Base-by-base conservation (phyloP, 1,140 invertebrate species). In the Lethocerus indicus region DNA sequence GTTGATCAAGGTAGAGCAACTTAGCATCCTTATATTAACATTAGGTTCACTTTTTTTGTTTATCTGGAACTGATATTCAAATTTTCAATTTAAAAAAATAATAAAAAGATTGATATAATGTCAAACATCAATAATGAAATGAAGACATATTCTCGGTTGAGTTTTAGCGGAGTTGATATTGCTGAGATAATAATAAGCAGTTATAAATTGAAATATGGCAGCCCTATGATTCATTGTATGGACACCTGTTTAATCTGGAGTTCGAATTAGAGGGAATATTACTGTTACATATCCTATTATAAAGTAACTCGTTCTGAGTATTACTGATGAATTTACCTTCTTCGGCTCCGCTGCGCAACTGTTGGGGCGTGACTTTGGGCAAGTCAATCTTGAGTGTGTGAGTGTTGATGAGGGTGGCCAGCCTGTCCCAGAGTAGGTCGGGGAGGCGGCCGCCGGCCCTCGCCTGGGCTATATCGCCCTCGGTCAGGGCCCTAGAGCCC, bases 361-460 rank as follows among this genome's bases (percentile, higher is more conserved):
- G 78, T n/a, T 72, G 65, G 1, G 76, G 70, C 1, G 71, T 68
- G 5, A 83, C 67, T 60, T 81, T 80, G 0, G 83, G 83, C 47
- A 86, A 66, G 20, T 75, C 74, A 35, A 87, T 67, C 58, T 82
- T 78, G n/a, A 87, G 60, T 24, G 76, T 78, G 57, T 83, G 80
- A 0, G 76, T 75, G 53, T 78, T 81, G 57, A 85, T 72, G 54
- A 86, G 74, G 44, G 73, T 66, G 3, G 78, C 72, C 2, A 85
- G 61, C 36, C 76, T 71, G 36, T 86, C 79, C 59, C 80, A 71
- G 1, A 87, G 64, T 62, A 85, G 73, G 14, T 71, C 68, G 25
- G 77, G 76, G 9, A 87, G 63, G 16, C 66, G 58, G 26, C 69
- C 73, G 29, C 78, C 68, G 0, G 79, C 76, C 21, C 83, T 55